Conservation (phyloP, 2,888 invertebrate genomes). For the Aleiodes testaceus region DNA sequence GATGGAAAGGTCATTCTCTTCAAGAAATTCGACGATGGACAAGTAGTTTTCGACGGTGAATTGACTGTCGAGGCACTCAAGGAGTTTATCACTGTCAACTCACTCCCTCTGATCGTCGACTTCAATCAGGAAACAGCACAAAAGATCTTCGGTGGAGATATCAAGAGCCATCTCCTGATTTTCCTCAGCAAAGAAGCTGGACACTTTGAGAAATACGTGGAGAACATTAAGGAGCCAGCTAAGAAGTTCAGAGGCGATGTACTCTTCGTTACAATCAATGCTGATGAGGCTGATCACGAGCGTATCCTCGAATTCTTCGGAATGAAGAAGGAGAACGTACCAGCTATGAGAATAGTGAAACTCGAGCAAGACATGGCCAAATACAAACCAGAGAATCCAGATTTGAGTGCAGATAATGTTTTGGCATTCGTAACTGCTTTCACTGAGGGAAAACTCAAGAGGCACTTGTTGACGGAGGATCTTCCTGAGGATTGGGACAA, state of each 20-base stretch:
- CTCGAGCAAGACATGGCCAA: conserved; percentile 98
- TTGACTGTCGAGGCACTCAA: conserved; percentile 80
- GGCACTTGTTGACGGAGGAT: conserved; percentile 94
- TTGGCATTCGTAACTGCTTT: conserved; percentile 90
- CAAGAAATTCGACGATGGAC: conserved; percentile 95
- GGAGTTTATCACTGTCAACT: conserved; percentile 88
- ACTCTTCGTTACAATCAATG: conserved; percentile 95
- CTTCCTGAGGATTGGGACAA: conserved; percentile 98
- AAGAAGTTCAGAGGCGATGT: conserved; percentile 93
- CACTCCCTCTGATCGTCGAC: conserved; percentile 93
- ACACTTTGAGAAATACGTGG: conserved; percentile 86
- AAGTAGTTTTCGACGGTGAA: conserved; percentile 83
- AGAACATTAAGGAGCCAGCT: conserved; percentile 87
- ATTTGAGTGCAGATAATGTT: conserved; percentile 81
- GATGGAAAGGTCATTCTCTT: conserved; percentile 89
- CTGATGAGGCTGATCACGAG: conserved; percentile 95
- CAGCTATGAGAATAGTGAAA: conserved; percentile 92
- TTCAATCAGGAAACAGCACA: conserved; percentile 98
- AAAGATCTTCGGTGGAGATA: conserved; percentile 98
- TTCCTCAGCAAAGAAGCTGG: conserved; percentile 95
- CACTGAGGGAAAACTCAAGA: conserved; percentile 93
- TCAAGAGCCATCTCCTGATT: conserved; percentile 96
- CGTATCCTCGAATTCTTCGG: conserved; percentile 99
- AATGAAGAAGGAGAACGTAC: conserved; percentile 94
- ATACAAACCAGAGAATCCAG: conserved; percentile 90